Evolutionary conservation across 2,113 vertebrate species (phyloP).

Genomic region (Philantomba maxwellii): DNA sequence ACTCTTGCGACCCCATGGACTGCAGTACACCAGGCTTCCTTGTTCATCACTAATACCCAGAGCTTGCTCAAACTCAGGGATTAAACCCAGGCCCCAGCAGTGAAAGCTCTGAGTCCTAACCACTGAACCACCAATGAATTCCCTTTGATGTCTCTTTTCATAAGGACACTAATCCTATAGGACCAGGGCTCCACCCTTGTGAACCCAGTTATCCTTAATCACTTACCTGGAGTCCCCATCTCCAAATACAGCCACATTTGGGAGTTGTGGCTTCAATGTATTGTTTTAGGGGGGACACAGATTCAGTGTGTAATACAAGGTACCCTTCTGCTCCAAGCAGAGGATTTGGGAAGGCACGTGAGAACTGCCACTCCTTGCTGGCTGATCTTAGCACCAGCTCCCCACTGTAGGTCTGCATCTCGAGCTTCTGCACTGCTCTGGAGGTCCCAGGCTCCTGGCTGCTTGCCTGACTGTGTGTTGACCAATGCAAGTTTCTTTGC

Average conservation of each 20-base stretch:
- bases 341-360: neutral
- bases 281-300: accelerated
- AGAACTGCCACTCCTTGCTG: no score
- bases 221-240: neutral
- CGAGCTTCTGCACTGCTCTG: neutral
- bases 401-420: neutral
- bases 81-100: neutral
- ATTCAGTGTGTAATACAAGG: accelerated
- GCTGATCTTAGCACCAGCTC: neutral
- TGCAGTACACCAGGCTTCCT: neutral
- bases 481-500: neutral
- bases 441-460: neutral
- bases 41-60: neutral
- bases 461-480: accelerated
- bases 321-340: neutral
- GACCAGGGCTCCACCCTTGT: neutral
- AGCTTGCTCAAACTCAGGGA: neutral
- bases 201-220: neutral
- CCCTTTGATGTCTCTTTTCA: neutral
- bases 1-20: neutral
- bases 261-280: no score
- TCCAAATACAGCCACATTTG: neutral
- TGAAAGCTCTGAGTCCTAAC: neutral
- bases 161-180: neutral
- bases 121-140: neutral